Evolutionary conservation across 2,797 vertebrate species (phyloP), one percentile per base, ranked within the genome.

Genomic region (Labroides dimidiatus): DNA sequence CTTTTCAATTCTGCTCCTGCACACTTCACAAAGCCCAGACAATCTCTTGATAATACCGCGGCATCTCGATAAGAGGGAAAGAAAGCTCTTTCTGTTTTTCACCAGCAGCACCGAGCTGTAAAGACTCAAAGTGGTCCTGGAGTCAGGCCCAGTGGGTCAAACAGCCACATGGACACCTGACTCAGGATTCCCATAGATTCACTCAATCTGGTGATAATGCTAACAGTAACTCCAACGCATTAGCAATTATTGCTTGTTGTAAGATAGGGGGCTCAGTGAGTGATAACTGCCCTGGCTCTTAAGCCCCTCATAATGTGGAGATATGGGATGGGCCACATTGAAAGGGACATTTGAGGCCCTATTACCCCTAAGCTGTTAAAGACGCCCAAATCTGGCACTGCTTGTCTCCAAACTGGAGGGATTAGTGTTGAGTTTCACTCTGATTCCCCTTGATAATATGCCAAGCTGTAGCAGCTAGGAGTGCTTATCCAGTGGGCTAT

Each of bases 351-450:
- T 86, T 81, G 77, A 91, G 86, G 81, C 84, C 80, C 83, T 86
- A 85, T 91, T 84, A 92, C 80, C 72, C 79, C 70, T 87, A 90
- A 90, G 89, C 85, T 82, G 85, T 80, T 87, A 89, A 89, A 89
- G 85, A 90, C 63, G 81, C 74, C 71, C 76, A 80, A 85, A 90
- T 89, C 86, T 87, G 79, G 75, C 45, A 21, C 82, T 53, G 82
- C 88, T 89, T 80, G 86, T 90, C 78, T 79, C 87, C 84, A 89
- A 91, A 90, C 84, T 63, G 64, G 61, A 73, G 75, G 89, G 88
- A 92, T 92, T 93, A 92, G 77, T 71, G 82, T 73, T 61, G 83
- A 82, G 85, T 90, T 90, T 87, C 64, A 72, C 71, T 86, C 51
- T 30, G 81, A 90, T 89, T 85, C 75, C 78, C 51, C 79, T 75